Evolutionary conservation across 2,888 invertebrate species (phyloP), one percentile per base, ranked within the genome.

Genomic region (Drosophila borealis): DNA sequence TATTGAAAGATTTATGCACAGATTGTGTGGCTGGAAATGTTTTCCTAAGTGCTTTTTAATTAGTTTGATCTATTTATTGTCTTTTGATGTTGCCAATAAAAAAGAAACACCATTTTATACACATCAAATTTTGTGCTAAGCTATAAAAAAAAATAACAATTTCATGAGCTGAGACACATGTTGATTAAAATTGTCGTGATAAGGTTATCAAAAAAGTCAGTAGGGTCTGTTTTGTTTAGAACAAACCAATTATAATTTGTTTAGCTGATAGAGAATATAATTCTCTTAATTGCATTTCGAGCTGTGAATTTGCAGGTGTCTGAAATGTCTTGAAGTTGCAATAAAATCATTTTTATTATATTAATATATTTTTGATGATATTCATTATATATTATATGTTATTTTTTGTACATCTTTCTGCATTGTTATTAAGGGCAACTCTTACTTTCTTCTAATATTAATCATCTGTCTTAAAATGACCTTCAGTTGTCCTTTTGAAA

Each of bases 1-100:
- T 65, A 75, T 65, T 83, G 84, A 86, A 55, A 74, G 74, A 80
- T 86, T 87, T 85, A 85, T 81, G 65, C 57, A 53, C 42, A 37
- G 65, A 54, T 65, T 66, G 53, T 48, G 64, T 5, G 44, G 13
- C 19, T 37, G 37, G n/a, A 48, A 62, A 14, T 33, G 39, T 56
- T 41, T 14, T 21, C 10, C 11, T 36, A 37, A 74, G 69, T 61
- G 61, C 33, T 49, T 57, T 62, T 62, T 74, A 74, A 74, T 68
- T 62, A 54, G 19, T 50, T 61, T 46, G 53, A 57, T 69, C 42
- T 42, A 50, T 59, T 59, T 62, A 54, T 74, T 57, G 54, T 36
- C 44, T 50, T 59, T 70, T 64, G 49, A 71, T 72, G 57, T 39
- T 49, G 48, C 21, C 51, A 13, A 46, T 63, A 46, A 63, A 50